Percentiles rank a stretch among this genome's conserved stretches.
These are phyloP conservation scores for Setophaga petechia DNA, from an alignment of 2,113 vertebrate species.

Conservation along the genomic window DNA sequence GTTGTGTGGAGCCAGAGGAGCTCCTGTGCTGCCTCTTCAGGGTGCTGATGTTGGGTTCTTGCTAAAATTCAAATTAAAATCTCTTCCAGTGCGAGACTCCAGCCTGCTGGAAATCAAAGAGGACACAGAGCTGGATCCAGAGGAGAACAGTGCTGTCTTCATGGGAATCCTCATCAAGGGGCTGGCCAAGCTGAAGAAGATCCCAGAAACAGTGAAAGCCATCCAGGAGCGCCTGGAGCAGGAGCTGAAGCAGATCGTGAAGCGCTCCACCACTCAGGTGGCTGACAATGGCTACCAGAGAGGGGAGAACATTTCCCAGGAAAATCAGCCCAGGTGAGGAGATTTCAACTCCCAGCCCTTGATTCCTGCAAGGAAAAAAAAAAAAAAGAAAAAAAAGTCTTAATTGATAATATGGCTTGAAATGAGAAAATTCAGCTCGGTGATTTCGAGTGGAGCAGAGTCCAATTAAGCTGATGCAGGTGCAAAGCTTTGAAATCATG, in stretches of 20 bases:
- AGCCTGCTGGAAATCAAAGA: slow-evolving; percentile 86
- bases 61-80: background rate
- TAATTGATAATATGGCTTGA: background rate
- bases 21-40: background rate
- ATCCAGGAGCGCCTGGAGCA: slow-evolving; percentile 94
- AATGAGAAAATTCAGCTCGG: background rate
- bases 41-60: background rate
- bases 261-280: slow-evolving; percentile 95
- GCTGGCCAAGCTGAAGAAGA: slow-evolving; percentile 93
- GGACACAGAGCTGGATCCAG: slow-evolving; percentile 87
- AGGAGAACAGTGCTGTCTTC: slow-evolving; percentile 92
- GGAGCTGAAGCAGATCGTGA: slow-evolving; percentile 96
- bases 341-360: background rate
- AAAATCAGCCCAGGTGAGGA: slow-evolving; percentile 90
- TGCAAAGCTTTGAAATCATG: background rate
- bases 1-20: background rate
- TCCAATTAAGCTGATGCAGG: background rate
- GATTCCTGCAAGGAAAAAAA: background rate
- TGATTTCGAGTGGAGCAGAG: background rate
- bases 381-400: background rate
- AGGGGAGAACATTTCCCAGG: slow-evolving; percentile 87
- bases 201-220: slow-evolving; percentile 94
- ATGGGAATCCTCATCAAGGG: slow-evolving; percentile 98
- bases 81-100: slow-evolving; percentile 77
- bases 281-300: slow-evolving; percentile 93